A percentile compares a stretch with the other conserved stretches of the same genome.
Conservation (phyloP, 2,113 vertebrate species). For the Cebidichthys violaceus region DNA sequence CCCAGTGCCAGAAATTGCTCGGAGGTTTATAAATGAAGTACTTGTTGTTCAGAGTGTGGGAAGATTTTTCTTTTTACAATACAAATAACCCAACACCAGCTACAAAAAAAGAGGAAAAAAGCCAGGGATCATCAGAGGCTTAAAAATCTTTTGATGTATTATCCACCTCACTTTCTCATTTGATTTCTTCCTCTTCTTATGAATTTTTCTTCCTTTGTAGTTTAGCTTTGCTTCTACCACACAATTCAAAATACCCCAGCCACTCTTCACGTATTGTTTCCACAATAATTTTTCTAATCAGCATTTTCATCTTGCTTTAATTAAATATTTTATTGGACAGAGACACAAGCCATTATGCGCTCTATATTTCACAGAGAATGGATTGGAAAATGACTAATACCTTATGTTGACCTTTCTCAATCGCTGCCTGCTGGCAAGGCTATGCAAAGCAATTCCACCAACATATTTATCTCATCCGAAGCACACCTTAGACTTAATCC, state of each 20-base stretch:
- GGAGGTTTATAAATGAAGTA: constrained; percentile 67
- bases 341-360: constrained; percentile 62
- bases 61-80: constrained; percentile 68
- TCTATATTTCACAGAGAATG: constrained; percentile 65
- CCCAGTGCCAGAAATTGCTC: constrained; percentile 58
- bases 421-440: constrained; percentile 52
- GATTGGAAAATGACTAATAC: constrained; percentile 67
- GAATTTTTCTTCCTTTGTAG: constrained; percentile 33
- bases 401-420: constrained; percentile 72
- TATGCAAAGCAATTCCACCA: constrained; percentile 49
- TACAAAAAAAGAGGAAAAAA: constrained; percentile 29
- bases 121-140: constrained; percentile 61
- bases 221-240: not conserved
- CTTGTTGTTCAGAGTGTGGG: constrained; percentile 71
- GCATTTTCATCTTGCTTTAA: constrained; percentile 73
- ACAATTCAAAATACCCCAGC: constrained; percentile 32
- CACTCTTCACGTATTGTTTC: constrained; percentile 32
- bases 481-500: constrained; percentile 71
- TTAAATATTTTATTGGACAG: constrained; percentile 68
- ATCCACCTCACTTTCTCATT: constrained; percentile 40
- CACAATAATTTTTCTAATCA: constrained; percentile 53
- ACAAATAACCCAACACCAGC: constrained; percentile 53
- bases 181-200: constrained; percentile 45
- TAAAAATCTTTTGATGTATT: constrained; percentile 60
- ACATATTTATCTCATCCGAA: constrained; percentile 72